Evolutionary conservation across 2,113 vertebrate species (phyloP).

Genomic region (Hymenochirus boettgeri): DNA sequence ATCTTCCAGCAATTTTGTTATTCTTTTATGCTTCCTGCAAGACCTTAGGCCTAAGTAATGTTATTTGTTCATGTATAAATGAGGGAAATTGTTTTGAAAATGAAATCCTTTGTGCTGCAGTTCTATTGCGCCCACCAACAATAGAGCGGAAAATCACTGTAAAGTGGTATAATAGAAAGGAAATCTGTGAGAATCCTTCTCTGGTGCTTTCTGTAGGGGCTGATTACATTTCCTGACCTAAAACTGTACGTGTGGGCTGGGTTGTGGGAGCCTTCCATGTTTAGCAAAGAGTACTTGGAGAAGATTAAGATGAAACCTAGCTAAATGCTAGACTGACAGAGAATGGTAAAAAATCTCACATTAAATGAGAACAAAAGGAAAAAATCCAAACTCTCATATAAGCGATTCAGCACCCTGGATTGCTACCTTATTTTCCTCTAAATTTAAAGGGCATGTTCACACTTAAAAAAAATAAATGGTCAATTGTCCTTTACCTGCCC

Average conservation of each 20-base stretch:
- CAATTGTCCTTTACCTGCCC: no score
- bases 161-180: background rate
- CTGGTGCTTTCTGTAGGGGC: background rate
- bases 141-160: constrained; percentile 1
- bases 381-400: no score
- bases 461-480: no score
- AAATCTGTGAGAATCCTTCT: background rate
- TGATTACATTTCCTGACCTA: constrained; percentile 5
- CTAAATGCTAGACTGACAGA: no score
- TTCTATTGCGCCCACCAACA: background rate
- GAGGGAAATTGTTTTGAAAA: background rate
- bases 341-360: no score
- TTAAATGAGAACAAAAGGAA: no score
- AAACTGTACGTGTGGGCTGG: background rate
- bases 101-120: background rate
- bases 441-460: no score
- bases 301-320: no score
- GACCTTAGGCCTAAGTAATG: background rate
- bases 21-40: background rate
- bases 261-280: no score
- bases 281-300: no score
- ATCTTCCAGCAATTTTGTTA: background rate
- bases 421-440: no score
- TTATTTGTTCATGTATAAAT: constrained; percentile 1
- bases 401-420: no score